These are phyloP conservation scores for Cantharis nigra DNA, from an alignment of 2,888 invertebrate species.

Conservation along the genomic window DNA sequence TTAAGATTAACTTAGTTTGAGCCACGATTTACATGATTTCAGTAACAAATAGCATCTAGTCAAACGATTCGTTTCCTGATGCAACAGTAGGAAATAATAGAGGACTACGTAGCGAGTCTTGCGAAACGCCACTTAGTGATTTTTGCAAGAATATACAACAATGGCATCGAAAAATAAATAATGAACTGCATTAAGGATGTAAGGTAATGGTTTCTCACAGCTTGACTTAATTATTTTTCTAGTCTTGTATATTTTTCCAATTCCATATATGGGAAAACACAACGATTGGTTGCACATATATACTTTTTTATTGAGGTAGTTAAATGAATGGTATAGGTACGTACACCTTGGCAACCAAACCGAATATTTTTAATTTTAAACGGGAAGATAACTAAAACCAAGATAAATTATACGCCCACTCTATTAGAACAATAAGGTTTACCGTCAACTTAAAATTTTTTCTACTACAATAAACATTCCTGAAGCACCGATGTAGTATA, in stretches of 20 bases:
- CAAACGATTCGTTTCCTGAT: not conserved
- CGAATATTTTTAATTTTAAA: not conserved
- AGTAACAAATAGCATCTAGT: not conserved
- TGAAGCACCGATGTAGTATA: slow-evolving; percentile 32
- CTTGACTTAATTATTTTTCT: not conserved
- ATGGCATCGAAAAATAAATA: not conserved
- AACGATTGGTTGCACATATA: not conserved
- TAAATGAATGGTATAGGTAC: not conserved
- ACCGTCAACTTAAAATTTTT: slow-evolving; percentile 24
- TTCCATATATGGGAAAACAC: not conserved
- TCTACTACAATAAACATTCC: slow-evolving; percentile 26
- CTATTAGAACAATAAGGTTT: slow-evolving; percentile 23
- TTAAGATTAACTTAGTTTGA: not conserved
- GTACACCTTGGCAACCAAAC: not conserved
- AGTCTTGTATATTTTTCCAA: not conserved
- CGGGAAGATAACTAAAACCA: not conserved
- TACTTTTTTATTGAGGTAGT: not conserved
- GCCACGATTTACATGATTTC: not conserved
- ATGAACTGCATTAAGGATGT: not conserved
- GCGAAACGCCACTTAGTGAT: not conserved
- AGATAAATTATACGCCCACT: slow-evolving; percentile 26
- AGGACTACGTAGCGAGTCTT: not conserved
- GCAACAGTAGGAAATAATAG: not conserved
- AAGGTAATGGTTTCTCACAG: not conserved
- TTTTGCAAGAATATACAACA: not conserved